These are phyloP conservation scores for Todiramphus saurophagus DNA, from an alignment of 2,113 vertebrate species.

Conservation along the genomic window DNA sequence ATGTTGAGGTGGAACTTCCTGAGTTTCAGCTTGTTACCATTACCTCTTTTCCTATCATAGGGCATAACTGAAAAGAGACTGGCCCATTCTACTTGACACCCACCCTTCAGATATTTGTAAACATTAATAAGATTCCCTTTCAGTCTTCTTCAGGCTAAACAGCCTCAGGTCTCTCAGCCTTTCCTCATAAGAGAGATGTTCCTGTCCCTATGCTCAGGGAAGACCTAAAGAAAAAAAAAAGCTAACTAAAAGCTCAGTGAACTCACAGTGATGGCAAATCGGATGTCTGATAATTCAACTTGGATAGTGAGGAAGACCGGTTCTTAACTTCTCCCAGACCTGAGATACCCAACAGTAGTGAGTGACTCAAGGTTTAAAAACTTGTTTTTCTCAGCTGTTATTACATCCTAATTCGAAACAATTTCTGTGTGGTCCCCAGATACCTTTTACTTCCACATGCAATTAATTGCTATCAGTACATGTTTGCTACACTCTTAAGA, in stretches of 20 bases:
- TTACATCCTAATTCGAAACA: background rate
- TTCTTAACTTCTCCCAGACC: background rate
- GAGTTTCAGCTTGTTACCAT: too few species aligned
- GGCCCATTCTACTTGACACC: too few species aligned
- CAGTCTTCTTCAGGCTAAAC: too few species aligned
- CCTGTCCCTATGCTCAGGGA: background rate
- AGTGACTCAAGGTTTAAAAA: background rate
- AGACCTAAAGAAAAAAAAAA: background rate
- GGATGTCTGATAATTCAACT: background rate
- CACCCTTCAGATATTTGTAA: too few species aligned
- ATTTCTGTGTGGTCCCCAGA: background rate
- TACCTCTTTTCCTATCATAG: too few species aligned
- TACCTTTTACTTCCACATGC: background rate
- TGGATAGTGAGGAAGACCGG: background rate
- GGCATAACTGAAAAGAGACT: too few species aligned
- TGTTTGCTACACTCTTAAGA: background rate
- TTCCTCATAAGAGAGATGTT: too few species aligned
- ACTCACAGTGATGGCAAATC: background rate
- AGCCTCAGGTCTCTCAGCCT: too few species aligned
- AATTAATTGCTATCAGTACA: background rate
- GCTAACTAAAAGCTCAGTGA: background rate
- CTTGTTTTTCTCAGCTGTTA: background rate
- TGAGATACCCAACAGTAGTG: fast-evolving
- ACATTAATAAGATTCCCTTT: too few species aligned
- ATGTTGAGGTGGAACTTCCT: too few species aligned